Conservation (phyloP, 1,140 invertebrate species). For the Sogatella furcifera region DNA sequence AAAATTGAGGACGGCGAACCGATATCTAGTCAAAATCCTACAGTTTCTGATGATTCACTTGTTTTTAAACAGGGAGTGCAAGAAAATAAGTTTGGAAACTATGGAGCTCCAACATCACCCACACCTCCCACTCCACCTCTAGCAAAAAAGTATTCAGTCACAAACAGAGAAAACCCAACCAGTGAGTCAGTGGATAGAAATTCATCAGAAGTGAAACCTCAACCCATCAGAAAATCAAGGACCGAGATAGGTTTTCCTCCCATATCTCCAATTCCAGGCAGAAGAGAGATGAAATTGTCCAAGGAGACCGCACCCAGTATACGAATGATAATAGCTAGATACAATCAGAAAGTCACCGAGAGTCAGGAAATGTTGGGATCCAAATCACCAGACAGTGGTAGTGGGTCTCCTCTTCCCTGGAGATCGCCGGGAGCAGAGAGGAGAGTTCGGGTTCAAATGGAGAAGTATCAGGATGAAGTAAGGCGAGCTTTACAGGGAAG, state of each 20-base stretch:
- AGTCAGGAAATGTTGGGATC: conserved; percentile 26
- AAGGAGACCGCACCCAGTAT: conserved; percentile 54
- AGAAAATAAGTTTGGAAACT: background rate
- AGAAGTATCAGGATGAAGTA: conserved; percentile 42
- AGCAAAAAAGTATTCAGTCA: background rate
- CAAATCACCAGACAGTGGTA: conserved; percentile 39
- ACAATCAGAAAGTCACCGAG: conserved; percentile 37
- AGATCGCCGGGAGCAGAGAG: conserved; percentile 44
- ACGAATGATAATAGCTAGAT: conserved; percentile 51
- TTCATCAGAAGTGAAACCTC: background rate
- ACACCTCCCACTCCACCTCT: background rate
- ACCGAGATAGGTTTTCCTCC: conserved; percentile 16
- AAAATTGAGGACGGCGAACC: conserved; percentile 2
- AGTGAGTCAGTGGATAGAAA: conserved; percentile 28
- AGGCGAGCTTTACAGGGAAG: conserved; percentile 9
- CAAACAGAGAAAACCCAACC: background rate
- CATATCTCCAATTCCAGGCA: conserved; percentile 15
- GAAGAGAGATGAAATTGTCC: conserved; percentile 13
- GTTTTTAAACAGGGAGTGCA: background rate
- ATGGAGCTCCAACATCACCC: too few relatives aligned
- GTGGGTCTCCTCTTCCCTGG: conserved; percentile 44
- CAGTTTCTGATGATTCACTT: too few relatives aligned
- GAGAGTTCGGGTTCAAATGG: conserved; percentile 40
- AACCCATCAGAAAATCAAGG: conserved; percentile 4
- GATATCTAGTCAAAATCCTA: background rate